Evolutionary conservation across 2,797 vertebrate species (phyloP), one percentile per base, ranked within the genome.

Genomic region (Etheostoma perlongum): DNA sequence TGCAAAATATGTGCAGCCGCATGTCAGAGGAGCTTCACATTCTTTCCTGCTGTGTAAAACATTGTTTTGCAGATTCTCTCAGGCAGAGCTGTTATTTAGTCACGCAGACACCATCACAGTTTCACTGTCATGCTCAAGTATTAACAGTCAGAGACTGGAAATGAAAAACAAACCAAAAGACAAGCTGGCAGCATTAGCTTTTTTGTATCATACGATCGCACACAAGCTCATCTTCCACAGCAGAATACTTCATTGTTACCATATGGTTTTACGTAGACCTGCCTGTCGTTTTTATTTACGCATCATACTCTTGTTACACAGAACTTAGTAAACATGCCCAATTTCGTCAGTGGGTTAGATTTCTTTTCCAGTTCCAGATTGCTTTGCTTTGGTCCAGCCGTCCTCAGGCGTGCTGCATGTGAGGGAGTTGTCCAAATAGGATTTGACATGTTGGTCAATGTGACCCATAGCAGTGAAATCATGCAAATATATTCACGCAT

Each of bases 261-360:
- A 84, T 89, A 74, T 89, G 87, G 72, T 85, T 40, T 83, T 64
- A 30, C 83, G 74, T 81, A 80, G 86, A 60, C 74, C 60, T 2
- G 44, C 78, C n/a, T 78, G 85, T 91, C 81, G 71, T 76, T 79
- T 71, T 66, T 47, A 72, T 83, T 80, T 79, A 79, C 2, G 62
- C 81, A 62, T 72, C 71, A 64, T 51, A 14, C 67, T 82, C 60
- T 54, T 79, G 64, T 83, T 76, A 71, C 72, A 19, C 81, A 74
- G n/a, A 65, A 54, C 58, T 81, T 76, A 84, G 77, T 72, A 54
- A 83, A 81, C 64, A 62, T 60, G 78, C 80, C 85, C 84, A 69
- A 48, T 48, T 74, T 66, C 65, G 63, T 73, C 77, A 61, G 27
- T 48, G 61, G 44, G 25, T 70, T 72, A 6, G 52, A 25, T 42